Evolutionary conservation across 2,113 vertebrate species (phyloP).

Genomic region (Oryzias javanicus): DNA sequence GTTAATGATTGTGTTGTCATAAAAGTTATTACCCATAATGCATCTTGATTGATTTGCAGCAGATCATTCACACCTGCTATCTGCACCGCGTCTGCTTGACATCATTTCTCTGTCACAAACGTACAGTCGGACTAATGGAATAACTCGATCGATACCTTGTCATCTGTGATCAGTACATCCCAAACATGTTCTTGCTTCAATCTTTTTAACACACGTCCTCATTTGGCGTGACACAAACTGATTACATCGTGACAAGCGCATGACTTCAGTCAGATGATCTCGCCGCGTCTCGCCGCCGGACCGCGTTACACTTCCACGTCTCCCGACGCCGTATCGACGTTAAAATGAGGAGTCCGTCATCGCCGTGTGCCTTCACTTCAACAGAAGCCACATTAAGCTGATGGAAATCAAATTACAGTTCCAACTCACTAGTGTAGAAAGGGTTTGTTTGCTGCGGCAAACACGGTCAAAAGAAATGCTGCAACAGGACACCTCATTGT

Average conservation of each 20-base stretch:
- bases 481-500: constrained; percentile 20
- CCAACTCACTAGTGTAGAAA: background rate
- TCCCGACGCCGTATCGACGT: constrained; percentile 6
- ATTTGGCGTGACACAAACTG: constrained; percentile 9
- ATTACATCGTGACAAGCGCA: constrained; percentile 42
- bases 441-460: constrained; percentile 21
- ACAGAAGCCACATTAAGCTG: constrained; percentile 8
- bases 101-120: constrained; percentile 45
- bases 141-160: constrained; percentile 59
- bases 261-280: constrained; percentile 28
- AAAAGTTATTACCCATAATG: too few species aligned
- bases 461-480: constrained; percentile 8
- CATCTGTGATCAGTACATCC: constrained; percentile 45
- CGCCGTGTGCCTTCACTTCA: background rate
- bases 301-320: constrained; percentile 7
- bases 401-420: constrained; percentile 26
- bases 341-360: constrained; percentile 11
- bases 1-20: too few species aligned
- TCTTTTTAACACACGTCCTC: constrained; percentile 4
- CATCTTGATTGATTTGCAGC: too few species aligned
- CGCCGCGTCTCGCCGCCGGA: background rate
- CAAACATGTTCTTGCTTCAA: constrained; percentile 22
- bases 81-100: constrained; percentile 6
- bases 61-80: too few species aligned
- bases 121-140: constrained; percentile 46